Base-by-base conservation (phyloP, 2,888 invertebrate species). In the Phalera bucephala region DNA sequence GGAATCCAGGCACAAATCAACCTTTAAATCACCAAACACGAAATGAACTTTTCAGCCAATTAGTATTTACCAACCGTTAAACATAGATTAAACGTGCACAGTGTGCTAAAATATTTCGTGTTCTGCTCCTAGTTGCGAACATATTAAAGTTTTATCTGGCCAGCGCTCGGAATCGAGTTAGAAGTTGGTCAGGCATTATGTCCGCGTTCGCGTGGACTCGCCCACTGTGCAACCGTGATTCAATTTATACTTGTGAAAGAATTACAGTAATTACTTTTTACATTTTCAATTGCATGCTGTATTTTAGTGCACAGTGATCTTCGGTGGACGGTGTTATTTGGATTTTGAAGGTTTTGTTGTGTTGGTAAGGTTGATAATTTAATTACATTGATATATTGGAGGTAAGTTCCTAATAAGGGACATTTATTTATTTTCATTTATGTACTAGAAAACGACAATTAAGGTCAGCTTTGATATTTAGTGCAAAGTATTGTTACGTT, bases 161-260 rank as follows among this genome's bases (percentile, higher is more conserved):
- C 55, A 56, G 60, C 61, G 64, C 55, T 57, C 67, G 31, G 57
- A 59, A 73, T 64, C 57, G 64, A 72, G 70, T 75, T 73, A 73
- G 63, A 53, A 73, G 62, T 68, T 71, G 48, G 44, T 47, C 41
- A 51, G 51, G 58, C 67, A 62, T 64, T 60, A 58, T 64, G 66
- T 64, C 61, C 63, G 47, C 52, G 36, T 49, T 41, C 39, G 32
- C 34, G 38, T 45, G 34, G 46, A 40, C 41, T 33, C 39, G 40
- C 36, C 41, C 64, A 57, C 64, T 56, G 62, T 54, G 55, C 60
- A 33, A 40, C 41, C 34, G 36, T 60, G 63, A 68, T 71, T 72
- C 61, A 68, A 68, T 72, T 70, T 67, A 62, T 50, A 55, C 60
- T 60, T 55, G 49, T 42, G 8, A 10, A 43, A 43, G 51, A 61